These are phyloP conservation scores for Rhinolophus sinicus DNA, from an alignment of 2,113 vertebrate species.

Conservation along the genomic window DNA sequence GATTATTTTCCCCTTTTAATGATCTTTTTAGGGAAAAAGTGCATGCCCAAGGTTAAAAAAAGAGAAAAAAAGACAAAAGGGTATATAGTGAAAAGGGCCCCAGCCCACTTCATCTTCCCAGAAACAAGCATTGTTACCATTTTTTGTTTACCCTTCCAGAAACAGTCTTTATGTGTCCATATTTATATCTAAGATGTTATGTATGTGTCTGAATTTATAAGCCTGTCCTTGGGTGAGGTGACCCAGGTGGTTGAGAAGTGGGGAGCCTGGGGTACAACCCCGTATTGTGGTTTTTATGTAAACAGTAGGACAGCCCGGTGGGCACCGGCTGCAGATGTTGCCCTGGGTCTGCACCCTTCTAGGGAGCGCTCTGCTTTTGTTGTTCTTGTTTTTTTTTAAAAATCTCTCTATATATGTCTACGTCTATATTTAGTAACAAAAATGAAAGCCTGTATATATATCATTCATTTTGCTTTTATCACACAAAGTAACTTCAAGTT, in stretches of 20 bases:
- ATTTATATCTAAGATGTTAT: not conserved
- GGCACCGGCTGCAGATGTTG: accelerated
- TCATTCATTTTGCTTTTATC: not conserved
- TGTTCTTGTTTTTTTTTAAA: not conserved
- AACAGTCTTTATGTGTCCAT: not conserved
- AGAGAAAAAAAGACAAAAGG: not conserved
- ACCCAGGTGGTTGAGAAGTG: too few relatives aligned
- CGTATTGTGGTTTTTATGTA: not conserved
- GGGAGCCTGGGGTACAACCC: not conserved
- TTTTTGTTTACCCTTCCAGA: not conserved
- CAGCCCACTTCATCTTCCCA: not conserved
- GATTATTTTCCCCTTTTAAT: not conserved
- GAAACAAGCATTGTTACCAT: not conserved
- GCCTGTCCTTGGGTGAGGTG: not conserved
- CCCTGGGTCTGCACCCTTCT: not conserved
- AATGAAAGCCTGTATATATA: not conserved
- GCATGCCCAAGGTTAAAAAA: not conserved
- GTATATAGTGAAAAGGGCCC: not conserved
- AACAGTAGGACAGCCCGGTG: accelerated
- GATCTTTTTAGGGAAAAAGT: not conserved
- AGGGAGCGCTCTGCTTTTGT: not conserved
- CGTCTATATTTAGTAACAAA: not conserved
- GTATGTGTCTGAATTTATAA: not conserved
- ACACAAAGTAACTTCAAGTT: not conserved
- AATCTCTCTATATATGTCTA: not conserved